A percentile compares a stretch with the other conserved stretches of the same genome.
These are phyloP conservation scores for Drosophila pruinosa DNA, from an alignment of 1,140 invertebrate genomes.

Conservation along the genomic window DNA sequence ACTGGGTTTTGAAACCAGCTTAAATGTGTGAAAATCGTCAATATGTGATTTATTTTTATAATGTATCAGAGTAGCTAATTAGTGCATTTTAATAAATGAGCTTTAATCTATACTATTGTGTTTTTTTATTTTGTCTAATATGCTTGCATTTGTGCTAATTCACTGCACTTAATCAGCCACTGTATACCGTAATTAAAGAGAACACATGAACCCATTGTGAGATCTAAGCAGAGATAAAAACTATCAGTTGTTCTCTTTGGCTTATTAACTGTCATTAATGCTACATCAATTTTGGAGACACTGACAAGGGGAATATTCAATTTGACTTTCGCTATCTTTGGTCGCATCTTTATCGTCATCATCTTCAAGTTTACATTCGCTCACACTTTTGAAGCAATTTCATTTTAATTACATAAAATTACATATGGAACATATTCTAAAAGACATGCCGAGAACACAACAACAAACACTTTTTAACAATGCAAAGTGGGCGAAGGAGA, in stretches of 20 bases:
- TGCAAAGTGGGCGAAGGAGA: neutral
- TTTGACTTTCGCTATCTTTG: constrained; percentile 63
- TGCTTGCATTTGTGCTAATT: too few species aligned
- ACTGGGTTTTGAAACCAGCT: too few species aligned
- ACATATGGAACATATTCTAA: constrained; percentile 54
- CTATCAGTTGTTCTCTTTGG: neutral
- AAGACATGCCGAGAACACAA: constrained; percentile 46
- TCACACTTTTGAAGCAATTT: constrained; percentile 42
- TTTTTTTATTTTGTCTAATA: too few species aligned
- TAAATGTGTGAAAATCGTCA: too few species aligned
- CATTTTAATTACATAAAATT: constrained; percentile 71
- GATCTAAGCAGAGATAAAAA: constrained; percentile 3
- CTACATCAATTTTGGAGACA: constrained; percentile 12
- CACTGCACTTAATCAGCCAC: neutral
- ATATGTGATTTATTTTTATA: too few species aligned
- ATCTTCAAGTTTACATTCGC: constrained; percentile 3
- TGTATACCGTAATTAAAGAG: neutral
- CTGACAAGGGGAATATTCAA: constrained; percentile 47
- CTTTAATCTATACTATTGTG: too few species aligned
- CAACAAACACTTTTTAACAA: constrained; percentile 66
- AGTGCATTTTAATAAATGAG: too few species aligned
- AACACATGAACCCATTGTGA: neutral
- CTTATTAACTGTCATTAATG: constrained; percentile 48
- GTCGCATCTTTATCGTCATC: constrained; percentile 35
- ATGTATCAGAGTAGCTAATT: too few species aligned